Evolutionary conservation across 2,888 invertebrate genomes (phyloP).

Genomic region (Phrixothrix hirtus): DNA sequence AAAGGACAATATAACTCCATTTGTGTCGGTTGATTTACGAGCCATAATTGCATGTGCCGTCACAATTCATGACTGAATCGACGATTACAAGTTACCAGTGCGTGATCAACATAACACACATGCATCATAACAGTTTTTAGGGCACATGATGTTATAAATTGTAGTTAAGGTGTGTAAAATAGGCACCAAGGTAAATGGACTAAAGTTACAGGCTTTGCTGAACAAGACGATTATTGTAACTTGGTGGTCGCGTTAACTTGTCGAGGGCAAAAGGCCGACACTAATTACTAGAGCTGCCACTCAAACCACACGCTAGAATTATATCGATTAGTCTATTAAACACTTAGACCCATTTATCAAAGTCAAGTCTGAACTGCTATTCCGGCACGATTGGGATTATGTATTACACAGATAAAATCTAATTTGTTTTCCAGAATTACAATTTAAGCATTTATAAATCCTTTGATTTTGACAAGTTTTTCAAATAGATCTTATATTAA

Average conservation of each 20-base stretch:
- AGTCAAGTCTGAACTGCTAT: slow-evolving; percentile 44
- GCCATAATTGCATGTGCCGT: slow-evolving; percentile 52
- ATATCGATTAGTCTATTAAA: slow-evolving; percentile 60
- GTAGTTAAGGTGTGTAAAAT: slow-evolving; percentile 21
- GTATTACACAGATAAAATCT: slow-evolving; percentile 31
- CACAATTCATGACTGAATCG: slow-evolving; percentile 47
- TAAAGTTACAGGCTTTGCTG: slow-evolving; percentile 24
- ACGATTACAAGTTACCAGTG: slow-evolving; percentile 45
- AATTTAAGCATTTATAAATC: slow-evolving; percentile 24
- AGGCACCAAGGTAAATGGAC: slow-evolving; percentile 21
- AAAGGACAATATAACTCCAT: slow-evolving; percentile 52
- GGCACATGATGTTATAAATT: slow-evolving; percentile 39
- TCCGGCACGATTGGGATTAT: slow-evolving; percentile 28
- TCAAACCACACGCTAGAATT: slow-evolving; percentile 54
- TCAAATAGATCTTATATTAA: neutral
- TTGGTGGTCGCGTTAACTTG: slow-evolving; percentile 33
- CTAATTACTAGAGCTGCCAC: slow-evolving; percentile 55
- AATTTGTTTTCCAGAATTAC: slow-evolving; percentile 28
- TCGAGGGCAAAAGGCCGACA: slow-evolving; percentile 47
- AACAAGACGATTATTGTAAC: slow-evolving; percentile 31
- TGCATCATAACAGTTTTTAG: slow-evolving; percentile 44
- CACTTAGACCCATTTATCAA: slow-evolving; percentile 59
- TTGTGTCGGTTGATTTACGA: slow-evolving; percentile 50
- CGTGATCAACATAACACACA: slow-evolving; percentile 47
- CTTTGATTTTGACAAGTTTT: slow-evolving; percentile 1